These are phyloP conservation scores for Semibalanus balanoides DNA, from an alignment of 1,140 invertebrate species.

Conservation along the genomic window DNA sequence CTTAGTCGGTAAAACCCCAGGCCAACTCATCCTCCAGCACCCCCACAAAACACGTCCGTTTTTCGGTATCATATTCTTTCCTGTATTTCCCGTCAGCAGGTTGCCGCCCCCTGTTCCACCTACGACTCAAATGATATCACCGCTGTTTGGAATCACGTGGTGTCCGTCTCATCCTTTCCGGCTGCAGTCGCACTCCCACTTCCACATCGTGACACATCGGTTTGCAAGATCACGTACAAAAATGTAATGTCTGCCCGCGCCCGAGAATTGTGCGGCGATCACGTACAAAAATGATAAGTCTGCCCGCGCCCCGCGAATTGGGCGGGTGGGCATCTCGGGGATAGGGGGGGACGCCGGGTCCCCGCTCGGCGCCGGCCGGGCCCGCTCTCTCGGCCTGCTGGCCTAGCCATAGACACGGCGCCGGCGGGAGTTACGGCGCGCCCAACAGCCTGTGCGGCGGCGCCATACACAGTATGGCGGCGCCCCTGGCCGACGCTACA, in stretches of 20 bases:
- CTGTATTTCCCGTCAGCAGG: not conserved
- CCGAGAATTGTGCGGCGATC: no score
- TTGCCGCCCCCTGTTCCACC: not conserved
- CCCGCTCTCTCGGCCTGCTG: no score
- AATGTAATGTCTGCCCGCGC: no score
- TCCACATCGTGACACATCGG: not conserved
- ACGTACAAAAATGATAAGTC: conserved; percentile 2
- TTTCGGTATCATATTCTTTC: conserved; percentile 2
- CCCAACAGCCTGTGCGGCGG: not conserved
- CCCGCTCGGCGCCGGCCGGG: no score
- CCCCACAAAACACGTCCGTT: not conserved
- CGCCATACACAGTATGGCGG: not conserved
- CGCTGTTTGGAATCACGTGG: not conserved
- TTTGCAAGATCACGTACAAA: not conserved
- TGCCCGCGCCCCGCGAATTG: no score
- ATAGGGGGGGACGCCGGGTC: not conserved
- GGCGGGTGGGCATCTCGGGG: not conserved
- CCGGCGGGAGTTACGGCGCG: not conserved
- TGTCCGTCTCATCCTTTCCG: no score
- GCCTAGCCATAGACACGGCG: no score
- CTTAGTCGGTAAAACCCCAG: not conserved
- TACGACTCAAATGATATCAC: not conserved
- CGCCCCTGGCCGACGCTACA: not conserved
- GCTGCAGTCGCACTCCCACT: not conserved
- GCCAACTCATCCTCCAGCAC: not conserved